Conservation (phyloP, 2,113 vertebrate genomes). For the Noturus placidus region DNA sequence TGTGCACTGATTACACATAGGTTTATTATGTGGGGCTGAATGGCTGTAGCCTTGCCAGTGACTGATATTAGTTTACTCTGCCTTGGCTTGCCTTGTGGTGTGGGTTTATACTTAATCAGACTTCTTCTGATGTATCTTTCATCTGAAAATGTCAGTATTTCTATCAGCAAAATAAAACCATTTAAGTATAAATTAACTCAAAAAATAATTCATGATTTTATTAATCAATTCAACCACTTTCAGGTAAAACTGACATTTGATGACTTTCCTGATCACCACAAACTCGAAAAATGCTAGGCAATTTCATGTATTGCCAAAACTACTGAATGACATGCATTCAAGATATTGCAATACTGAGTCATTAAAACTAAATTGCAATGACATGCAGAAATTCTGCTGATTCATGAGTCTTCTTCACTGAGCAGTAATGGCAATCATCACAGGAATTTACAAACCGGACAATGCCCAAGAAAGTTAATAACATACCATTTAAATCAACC, state of each 20-base stretch:
- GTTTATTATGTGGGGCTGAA: not conserved
- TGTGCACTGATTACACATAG: not conserved
- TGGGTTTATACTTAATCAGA: not conserved
- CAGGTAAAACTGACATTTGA: not conserved
- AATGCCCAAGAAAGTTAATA: slow-evolving; percentile 71
- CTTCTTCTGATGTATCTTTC: not conserved
- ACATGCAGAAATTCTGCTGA: slow-evolving; percentile 46
- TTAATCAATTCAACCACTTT: not conserved
- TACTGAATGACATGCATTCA: not conserved
- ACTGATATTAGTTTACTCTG: not conserved
- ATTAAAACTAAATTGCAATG: not conserved
- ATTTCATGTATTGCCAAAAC: not conserved
- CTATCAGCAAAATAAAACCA: not conserved
- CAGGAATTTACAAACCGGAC: slow-evolving; percentile 56
- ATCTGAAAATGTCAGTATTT: not conserved
- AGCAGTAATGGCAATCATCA: slow-evolving; percentile 63
- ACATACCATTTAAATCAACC: slow-evolving; percentile 72
- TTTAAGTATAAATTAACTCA: not conserved
- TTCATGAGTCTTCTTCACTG: slow-evolving; percentile 51
- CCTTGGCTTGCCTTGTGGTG: not conserved
- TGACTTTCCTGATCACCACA: not conserved
- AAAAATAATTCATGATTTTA: not conserved
- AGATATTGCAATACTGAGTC: not conserved
- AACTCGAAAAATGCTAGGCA: not conserved
- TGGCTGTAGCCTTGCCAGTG: not conserved